Evolutionary conservation across 1,140 invertebrate species (phyloP).

Genomic region (Ooceraea biroi): DNA sequence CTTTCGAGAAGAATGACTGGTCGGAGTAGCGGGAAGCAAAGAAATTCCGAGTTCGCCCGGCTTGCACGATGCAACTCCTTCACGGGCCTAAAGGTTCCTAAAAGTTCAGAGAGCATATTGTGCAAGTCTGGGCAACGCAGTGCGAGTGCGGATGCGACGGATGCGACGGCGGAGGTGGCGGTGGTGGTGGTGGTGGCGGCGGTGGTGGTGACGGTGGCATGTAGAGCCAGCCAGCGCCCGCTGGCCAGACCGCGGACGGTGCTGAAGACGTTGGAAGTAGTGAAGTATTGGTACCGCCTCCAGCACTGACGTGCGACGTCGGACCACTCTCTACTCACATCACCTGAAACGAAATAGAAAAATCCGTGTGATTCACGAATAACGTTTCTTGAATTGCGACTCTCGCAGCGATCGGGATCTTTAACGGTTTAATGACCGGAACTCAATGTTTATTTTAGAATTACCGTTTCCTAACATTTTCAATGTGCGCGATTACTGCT

Average conservation of each 20-base stretch:
- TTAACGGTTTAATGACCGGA: too few relatives aligned
- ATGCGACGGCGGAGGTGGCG: constrained; percentile 78
- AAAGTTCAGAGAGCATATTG: constrained; percentile 87
- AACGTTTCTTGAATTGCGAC: not conserved
- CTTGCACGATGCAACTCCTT: not conserved
- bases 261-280: constrained; percentile 72
- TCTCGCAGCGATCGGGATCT: too few relatives aligned
- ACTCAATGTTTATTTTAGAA: not conserved
- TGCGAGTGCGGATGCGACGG: constrained; percentile 80
- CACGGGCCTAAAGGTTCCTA: constrained; percentile 7
- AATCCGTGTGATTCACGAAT: not conserved
- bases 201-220: constrained; percentile 77
- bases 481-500: not conserved
- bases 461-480: not conserved
- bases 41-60: not conserved
- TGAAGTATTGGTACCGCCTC: constrained; percentile 74
- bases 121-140: constrained; percentile 86
- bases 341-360: constrained; percentile 83
- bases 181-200: constrained; percentile 78
- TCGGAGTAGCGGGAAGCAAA: not conserved
- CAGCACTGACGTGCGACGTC: constrained; percentile 80
- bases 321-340: constrained; percentile 87
- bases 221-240: constrained; percentile 76
- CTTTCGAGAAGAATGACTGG: not conserved
- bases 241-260: constrained; percentile 72